Conservation (phyloP, 2,888 invertebrate genomes). For the Neoaliturus tenellus region DNA sequence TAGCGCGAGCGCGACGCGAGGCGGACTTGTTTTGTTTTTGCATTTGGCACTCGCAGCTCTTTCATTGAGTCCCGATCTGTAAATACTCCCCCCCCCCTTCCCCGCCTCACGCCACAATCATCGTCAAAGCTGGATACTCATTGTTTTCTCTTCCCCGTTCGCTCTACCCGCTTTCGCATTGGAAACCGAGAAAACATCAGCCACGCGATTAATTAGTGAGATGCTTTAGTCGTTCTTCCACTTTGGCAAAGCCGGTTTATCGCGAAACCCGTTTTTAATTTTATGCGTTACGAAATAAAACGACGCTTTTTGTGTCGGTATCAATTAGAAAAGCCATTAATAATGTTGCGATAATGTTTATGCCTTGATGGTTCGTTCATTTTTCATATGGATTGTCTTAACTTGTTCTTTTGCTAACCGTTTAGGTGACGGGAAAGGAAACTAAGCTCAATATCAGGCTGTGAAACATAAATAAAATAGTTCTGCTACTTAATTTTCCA, state of each 20-base stretch:
- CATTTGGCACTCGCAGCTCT: constrained; percentile 6
- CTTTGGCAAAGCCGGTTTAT: constrained; percentile 5
- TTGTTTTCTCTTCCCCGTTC: not conserved
- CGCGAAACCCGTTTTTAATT: constrained; percentile 25
- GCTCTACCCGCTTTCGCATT: constrained; percentile 9
- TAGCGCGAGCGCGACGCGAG: not conserved
- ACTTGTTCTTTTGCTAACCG: no score
- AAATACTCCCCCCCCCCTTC: constrained; percentile 1
- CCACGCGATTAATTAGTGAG: constrained; percentile 22
- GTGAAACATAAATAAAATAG: no score
- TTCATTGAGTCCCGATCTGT: constrained; percentile 23
- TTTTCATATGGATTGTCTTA: no score
- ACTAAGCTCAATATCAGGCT: no score
- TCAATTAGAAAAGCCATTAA: no score
- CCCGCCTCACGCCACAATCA: no score
- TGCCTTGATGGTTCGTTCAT: no score
- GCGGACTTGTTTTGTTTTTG: constrained; percentile 10
- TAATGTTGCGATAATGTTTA: no score
- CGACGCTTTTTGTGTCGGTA: no score
- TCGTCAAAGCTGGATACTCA: not conserved
- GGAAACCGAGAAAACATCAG: not conserved
- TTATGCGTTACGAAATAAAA: not conserved
- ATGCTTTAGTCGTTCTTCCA: not conserved
- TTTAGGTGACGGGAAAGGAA: no score
- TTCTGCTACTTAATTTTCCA: no score